These are phyloP conservation scores for Heteropelma amictum DNA, from an alignment of 2,888 invertebrate genomes.

Conservation along the genomic window DNA sequence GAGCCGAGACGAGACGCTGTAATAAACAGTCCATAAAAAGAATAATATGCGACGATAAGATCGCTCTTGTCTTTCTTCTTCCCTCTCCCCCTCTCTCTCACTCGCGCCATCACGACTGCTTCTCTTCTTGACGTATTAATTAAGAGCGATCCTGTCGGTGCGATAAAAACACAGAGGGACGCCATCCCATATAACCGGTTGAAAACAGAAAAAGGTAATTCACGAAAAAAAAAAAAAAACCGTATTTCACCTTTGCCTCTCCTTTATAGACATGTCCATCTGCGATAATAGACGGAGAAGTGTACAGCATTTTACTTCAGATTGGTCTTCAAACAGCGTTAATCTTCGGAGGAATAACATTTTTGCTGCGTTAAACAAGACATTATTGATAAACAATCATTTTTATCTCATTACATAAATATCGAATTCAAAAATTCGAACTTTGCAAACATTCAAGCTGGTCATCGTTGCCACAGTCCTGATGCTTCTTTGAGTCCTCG, in stretches of 20 bases:
- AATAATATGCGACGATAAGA: slow-evolving; percentile 44
- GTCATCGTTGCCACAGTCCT: neutral
- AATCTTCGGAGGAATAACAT: too few species aligned
- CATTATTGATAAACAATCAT: too few species aligned
- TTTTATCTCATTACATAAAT: too few species aligned
- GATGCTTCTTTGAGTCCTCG: neutral
- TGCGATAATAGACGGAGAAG: neutral
- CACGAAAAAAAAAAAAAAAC: neutral
- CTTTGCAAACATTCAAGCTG: too few species aligned
- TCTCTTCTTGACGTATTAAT: slow-evolving; percentile 49
- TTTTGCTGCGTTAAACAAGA: too few species aligned
- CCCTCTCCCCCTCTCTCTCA: neutral
- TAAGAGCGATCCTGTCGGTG: slow-evolving; percentile 47
- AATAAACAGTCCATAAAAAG: slow-evolving; percentile 53
- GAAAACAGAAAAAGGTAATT: slow-evolving; percentile 2
- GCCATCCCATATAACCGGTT: slow-evolving; percentile 28
- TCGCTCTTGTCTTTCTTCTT: slow-evolving; percentile 13
- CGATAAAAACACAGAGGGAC: slow-evolving; percentile 39
- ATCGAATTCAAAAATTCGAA: too few species aligned
- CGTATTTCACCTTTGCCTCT: slow-evolving; percentile 6
- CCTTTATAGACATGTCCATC: neutral
- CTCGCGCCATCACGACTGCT: slow-evolving; percentile 7
- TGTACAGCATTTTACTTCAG: neutral
- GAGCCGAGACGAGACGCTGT: slow-evolving; percentile 35
- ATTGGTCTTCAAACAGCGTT: too few species aligned